Evolutionary conservation across 2,888 invertebrate species (phyloP), one percentile per base, ranked within the genome.

Genomic region (Apodemia zela): DNA sequence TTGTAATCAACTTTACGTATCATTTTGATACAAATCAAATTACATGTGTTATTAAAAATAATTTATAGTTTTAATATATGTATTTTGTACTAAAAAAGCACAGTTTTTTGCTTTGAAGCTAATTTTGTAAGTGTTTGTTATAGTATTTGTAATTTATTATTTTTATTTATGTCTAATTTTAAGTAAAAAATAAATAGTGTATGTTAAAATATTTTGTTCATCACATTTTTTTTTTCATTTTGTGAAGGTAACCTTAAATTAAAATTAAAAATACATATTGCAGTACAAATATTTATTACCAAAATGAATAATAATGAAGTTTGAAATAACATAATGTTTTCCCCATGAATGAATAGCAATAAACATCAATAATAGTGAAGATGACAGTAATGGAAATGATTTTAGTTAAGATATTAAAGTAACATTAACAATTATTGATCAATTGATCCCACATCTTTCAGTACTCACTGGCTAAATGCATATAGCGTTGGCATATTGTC

Each of bases 111-210:
- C 54, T 25, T 54, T 57, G 29, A 57, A 57, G 25, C 25, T 57
- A 57, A 29, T 57, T 57, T 57, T 57, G 54, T 57, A 57, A 57
- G 29, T 57, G 54, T 57, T 45, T 29, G 47, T 42, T 63, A 65
- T 67, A 42, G 42, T 42, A 42, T 67, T 69, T 71, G 69, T 75
- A 70, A 68, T 71, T 71, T 73, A 74, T 73, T 75, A 75, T 73
- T 75, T 71, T 74, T 71, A 70, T 74, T 73, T 73, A 62, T 62
- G 45, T 58, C 62, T 59, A 59, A 29, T 59, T 42, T 21, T 61
- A 61, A 49, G 57, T 59, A 62, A 47, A 47, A 58, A 63, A 59
- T 63, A 63, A 63, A 63, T 63, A 58, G 62, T 63, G 58, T 63
- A 63, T 49, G 62, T 63, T 45, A 59, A 63, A 59, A 63, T 59